phyloP scores from a whole-genome alignment of 2,888 invertebrate genomes.

The Tryphoninae sp. region DNA sequence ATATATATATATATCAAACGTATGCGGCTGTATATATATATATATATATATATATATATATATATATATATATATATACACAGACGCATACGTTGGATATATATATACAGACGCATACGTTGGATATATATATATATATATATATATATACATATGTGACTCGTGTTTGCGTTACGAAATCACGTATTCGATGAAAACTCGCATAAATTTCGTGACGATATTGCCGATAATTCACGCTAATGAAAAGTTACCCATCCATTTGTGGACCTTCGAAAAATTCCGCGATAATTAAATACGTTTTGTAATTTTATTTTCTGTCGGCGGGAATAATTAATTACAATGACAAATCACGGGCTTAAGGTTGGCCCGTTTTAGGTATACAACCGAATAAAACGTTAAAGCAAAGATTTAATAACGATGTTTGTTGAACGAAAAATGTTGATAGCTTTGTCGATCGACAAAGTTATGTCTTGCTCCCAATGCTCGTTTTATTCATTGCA shows the following conservation, averaged over 20 bases:
- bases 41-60: background rate
- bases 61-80: slow-evolving; percentile 1
- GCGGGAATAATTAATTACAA: background rate
- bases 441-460: background rate
- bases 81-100: too few species aligned
- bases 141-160: background rate
- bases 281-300: background rate
- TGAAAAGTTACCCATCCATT: background rate
- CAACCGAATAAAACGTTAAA: background rate
- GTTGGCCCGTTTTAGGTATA: background rate
- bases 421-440: background rate
- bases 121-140: slow-evolving; percentile 1
- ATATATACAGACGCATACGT: too few species aligned
- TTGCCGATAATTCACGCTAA: slow-evolving; percentile 5
- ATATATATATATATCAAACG: slow-evolving; percentile 14
- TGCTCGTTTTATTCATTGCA: background rate
- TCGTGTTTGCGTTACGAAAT: slow-evolving; percentile 70
- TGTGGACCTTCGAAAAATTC: background rate
- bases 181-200: slow-evolving; percentile 68
- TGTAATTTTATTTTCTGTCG: background rate
- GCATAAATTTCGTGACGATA: background rate
- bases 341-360: background rate
- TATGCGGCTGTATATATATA: background rate
- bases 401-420: background rate
- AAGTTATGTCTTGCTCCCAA: background rate